phyloP scores from a whole-genome alignment of 23 tunicate species.

The Aplidium turbinatum region DNA sequence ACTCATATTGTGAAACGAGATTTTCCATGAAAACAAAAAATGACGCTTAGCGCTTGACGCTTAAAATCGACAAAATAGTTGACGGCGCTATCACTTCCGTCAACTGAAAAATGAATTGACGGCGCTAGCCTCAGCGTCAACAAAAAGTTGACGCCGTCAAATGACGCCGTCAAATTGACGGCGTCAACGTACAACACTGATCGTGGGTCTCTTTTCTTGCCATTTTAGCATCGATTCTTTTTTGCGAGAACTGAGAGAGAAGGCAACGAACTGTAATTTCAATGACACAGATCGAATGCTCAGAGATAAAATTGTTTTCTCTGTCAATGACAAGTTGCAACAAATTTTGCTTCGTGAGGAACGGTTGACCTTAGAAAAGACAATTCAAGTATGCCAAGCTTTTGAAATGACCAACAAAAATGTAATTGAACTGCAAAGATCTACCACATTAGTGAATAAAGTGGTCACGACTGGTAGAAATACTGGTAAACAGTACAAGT shows the following conservation, averaged over 20 bases:
- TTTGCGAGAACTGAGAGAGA: slow-evolving; percentile 8
- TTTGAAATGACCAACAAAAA: slow-evolving; percentile 11
- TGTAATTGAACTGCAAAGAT: not conserved
- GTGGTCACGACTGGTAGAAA: not conserved
- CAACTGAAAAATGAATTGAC: too few relatives aligned
- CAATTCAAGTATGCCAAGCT: slow-evolving; percentile 24
- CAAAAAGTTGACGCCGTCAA: too few relatives aligned
- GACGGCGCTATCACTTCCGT: too few relatives aligned
- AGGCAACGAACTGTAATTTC: slow-evolving; percentile 27
- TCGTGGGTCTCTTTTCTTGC: too few relatives aligned
- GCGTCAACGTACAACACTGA: too few relatives aligned
- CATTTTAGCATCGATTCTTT: slow-evolving; percentile 28
- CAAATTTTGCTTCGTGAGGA: slow-evolving; percentile 19
- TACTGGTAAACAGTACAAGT: not conserved
- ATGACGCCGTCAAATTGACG: too few relatives aligned
- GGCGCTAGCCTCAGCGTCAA: too few relatives aligned
- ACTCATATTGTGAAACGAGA: too few relatives aligned
- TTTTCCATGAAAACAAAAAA: too few relatives aligned
- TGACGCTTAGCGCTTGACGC: too few relatives aligned
- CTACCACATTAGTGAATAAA: not conserved
- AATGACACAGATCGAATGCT: slow-evolving; percentile 25
- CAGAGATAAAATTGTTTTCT: slow-evolving; percentile 12
- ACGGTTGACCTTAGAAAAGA: slow-evolving; percentile 6
- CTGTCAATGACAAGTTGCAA: slow-evolving; percentile 14
- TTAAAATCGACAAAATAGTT: too few relatives aligned